Percentiles rank a stretch among this genome's conserved stretches.
These are phyloP conservation scores for Polymixis flavicincta DNA, from an alignment of 2,888 invertebrate genomes.

Conservation along the genomic window DNA sequence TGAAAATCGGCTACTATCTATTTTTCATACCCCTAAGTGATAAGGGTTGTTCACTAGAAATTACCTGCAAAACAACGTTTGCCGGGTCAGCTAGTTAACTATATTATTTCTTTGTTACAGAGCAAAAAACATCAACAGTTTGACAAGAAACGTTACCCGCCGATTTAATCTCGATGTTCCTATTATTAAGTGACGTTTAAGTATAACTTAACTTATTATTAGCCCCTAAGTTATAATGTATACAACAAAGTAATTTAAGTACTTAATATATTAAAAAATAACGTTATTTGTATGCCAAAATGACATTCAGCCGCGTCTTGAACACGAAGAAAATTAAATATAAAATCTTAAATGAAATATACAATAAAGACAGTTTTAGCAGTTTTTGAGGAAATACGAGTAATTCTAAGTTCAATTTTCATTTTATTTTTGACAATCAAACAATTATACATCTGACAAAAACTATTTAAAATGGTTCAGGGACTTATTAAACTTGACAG, in stretches of 20 bases:
- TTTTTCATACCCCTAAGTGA: no score
- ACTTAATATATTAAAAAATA: slow-evolving; percentile 60
- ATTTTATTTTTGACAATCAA: background rate
- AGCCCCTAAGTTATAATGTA: slow-evolving; percentile 64
- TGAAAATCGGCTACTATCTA: no score
- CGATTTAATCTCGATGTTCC: slow-evolving; percentile 80
- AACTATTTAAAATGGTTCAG: slow-evolving; percentile 44
- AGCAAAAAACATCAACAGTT: slow-evolving; percentile 28
- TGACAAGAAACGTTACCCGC: slow-evolving; percentile 77
- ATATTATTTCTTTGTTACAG: slow-evolving; percentile 60
- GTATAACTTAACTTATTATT: slow-evolving; percentile 73
- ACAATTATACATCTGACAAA: slow-evolving; percentile 16
- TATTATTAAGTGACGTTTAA: slow-evolving; percentile 71
- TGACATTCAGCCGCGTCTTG: slow-evolving; percentile 29
- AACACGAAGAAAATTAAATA: background rate
- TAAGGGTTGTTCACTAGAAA: no score
- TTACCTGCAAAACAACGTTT: no score
- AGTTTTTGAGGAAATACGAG: background rate
- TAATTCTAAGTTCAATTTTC: no score
- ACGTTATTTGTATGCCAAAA: slow-evolving; percentile 34
- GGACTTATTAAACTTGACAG: slow-evolving; percentile 31
- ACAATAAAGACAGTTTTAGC: background rate
- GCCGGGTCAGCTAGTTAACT: no score
- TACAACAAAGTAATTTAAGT: slow-evolving; percentile 56
- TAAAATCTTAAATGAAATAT: background rate